Percentiles rank a stretch among this genome's conserved stretches.
Evolutionary conservation across 2,888 invertebrate genomes (phyloP).

Genomic region (Chymomyza amoena): DNA sequence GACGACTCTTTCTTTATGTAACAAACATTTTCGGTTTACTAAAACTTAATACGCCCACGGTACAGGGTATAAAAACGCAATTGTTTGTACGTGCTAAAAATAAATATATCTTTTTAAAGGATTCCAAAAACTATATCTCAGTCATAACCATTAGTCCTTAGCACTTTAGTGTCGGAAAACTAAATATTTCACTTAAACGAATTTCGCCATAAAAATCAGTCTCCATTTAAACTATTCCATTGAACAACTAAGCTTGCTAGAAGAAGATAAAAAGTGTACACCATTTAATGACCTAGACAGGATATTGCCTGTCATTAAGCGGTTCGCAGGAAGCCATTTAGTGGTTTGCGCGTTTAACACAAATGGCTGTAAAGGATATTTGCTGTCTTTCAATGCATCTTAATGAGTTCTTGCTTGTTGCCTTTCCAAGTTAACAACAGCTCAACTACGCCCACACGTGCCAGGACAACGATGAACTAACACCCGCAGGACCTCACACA

Average conservation of each 20-base stretch:
- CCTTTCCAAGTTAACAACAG: constrained; percentile 1
- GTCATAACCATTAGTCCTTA: too few species aligned
- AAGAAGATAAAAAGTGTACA: background rate
- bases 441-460: background rate
- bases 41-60: too few species aligned
- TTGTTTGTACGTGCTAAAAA: too few species aligned
- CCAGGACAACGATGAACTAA: background rate
- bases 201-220: background rate
- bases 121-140: too few species aligned
- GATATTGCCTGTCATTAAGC: constrained; percentile 17
- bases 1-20: too few species aligned
- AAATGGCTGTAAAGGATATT: constrained; percentile 24
- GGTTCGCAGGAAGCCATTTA: constrained; percentile 17
- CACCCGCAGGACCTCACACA: constrained; percentile 1
- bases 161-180: background rate
- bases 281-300: constrained; percentile 47
- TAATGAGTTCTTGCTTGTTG: constrained; percentile 4
- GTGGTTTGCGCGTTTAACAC: constrained; percentile 26
- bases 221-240: background rate
- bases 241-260: background rate
- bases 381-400: constrained; percentile 51
- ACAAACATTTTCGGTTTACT: too few species aligned
- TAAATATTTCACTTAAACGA: background rate
- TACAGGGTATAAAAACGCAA: too few species aligned
- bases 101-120: too few species aligned